Evolutionary conservation across 2,888 invertebrate species (phyloP).

Genomic region (Calliphora vomitoria): DNA sequence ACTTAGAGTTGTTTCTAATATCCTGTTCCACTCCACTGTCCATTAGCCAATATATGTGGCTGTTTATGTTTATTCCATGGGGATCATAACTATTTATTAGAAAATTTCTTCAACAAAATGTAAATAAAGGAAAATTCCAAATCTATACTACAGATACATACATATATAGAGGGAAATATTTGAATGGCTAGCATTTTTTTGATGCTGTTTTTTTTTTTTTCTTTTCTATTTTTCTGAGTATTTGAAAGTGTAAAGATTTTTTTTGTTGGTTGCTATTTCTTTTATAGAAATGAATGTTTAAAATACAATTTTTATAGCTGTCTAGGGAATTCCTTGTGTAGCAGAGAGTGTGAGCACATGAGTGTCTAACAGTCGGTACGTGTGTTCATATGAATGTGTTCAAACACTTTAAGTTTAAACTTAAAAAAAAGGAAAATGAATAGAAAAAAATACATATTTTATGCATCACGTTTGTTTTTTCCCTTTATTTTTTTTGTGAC

Average conservation of each 20-base stretch:
- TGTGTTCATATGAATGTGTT: slow-evolving; percentile 20
- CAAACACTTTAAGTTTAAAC: background rate
- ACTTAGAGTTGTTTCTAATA: background rate
- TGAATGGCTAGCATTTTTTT: slow-evolving; percentile 20
- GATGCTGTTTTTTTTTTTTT: background rate
- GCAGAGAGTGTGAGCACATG: slow-evolving; percentile 59
- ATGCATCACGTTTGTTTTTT: slow-evolving; percentile 60
- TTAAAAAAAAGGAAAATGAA: slow-evolving; percentile 75
- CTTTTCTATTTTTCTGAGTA: background rate
- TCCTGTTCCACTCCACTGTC: background rate
- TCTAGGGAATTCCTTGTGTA: slow-evolving; percentile 81
- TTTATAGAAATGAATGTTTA: slow-evolving; percentile 76
- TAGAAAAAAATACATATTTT: slow-evolving; percentile 73
- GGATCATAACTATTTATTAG: slow-evolving; percentile 81
- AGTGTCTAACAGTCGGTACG: slow-evolving; percentile 33
- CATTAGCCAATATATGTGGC: slow-evolving; percentile 72
- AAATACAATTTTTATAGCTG: slow-evolving; percentile 84
- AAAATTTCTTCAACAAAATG: slow-evolving; percentile 50
- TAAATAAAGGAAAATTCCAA: slow-evolving; percentile 1
- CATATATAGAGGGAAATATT: background rate
- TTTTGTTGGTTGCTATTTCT: background rate
- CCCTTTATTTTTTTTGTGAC: background rate
- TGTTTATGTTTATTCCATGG: slow-evolving; percentile 71
- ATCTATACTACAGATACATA: background rate
- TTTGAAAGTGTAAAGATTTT: slow-evolving; percentile 9